These are phyloP conservation scores for Acromyrmex echinatior DNA, from an alignment of 1,140 invertebrate species.

Conservation along the genomic window DNA sequence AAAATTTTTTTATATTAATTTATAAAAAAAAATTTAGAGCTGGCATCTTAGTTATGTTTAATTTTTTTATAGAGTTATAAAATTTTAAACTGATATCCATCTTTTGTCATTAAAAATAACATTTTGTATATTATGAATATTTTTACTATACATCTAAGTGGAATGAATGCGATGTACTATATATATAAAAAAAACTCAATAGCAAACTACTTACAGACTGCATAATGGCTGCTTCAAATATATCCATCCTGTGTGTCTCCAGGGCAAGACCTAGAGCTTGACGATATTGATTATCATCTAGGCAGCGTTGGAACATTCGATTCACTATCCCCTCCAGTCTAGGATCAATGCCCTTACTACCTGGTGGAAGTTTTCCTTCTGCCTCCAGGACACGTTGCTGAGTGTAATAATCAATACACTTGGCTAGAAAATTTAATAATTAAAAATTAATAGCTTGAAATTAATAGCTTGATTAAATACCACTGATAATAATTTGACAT, in stretches of 20 bases:
- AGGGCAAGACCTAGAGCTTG: conserved; percentile 97
- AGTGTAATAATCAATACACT: conserved; percentile 98
- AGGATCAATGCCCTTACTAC: conserved; percentile 93
- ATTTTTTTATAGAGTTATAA: no score
- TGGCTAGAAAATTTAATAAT: conserved; percentile 88
- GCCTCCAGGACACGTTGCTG: conserved; percentile 92
- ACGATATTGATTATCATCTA: conserved; percentile 97
- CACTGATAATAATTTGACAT: conserved; percentile 66
- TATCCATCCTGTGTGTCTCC: conserved; percentile 98
- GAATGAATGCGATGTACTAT: background rate
- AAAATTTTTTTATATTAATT: no score
- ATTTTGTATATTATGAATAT: no score
- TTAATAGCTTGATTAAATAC: background rate
- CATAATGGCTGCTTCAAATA: conserved; percentile 96
- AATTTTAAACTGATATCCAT: no score
- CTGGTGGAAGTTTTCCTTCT: conserved; percentile 88
- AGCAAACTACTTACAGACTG: conserved; percentile 89
- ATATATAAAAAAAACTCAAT: background rate
- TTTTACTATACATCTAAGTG: no score
- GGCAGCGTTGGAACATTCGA: conserved; percentile 98
- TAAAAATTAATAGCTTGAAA: conserved; percentile 40
- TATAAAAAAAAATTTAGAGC: no score
- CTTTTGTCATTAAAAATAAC: no score
- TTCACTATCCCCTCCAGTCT: conserved; percentile 98
- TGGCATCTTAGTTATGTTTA: no score